These are phyloP conservation scores for Decapterus maruadsi DNA, from an alignment of 2,797 vertebrate species.

Conservation along the genomic window DNA sequence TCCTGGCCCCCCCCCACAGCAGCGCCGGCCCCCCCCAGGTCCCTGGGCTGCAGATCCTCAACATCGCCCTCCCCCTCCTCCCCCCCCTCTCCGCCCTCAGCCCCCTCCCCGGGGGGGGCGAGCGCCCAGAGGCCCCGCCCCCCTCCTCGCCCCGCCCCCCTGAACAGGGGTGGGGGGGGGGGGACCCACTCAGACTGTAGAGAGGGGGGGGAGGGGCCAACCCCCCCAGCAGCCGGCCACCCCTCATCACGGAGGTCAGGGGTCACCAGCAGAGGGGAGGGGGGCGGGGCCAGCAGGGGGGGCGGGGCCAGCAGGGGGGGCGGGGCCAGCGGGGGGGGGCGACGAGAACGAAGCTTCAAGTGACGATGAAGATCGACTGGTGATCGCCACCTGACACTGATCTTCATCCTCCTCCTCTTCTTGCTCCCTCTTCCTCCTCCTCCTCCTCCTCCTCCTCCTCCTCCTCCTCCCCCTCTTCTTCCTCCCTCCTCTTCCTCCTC, in stretches of 20 bases:
- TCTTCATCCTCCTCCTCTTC: no score
- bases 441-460: no score
- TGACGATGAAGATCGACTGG: conserved; percentile 96
- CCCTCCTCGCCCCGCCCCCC: conserved; percentile 36
- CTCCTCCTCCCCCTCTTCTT: no score
- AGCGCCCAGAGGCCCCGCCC: conserved; percentile 56
- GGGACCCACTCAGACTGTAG: conserved; percentile 42
- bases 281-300: conserved; percentile 53
- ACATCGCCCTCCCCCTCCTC: conserved; percentile 94
- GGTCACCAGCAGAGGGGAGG: conserved; percentile 43
- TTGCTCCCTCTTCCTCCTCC: no score
- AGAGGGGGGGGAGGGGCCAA: conserved; percentile 63
- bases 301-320: conserved; percentile 76
- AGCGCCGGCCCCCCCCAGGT: conserved; percentile 85
- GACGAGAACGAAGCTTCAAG: conserved; percentile 93
- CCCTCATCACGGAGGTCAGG: conserved; percentile 38
- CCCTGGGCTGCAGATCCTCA: conserved; percentile 93
- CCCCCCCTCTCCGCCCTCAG: conserved; percentile 92
- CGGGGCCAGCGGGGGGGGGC: conserved; percentile 68
- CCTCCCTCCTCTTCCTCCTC: conserved; percentile 57
- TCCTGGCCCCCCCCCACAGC: conserved; percentile 88
- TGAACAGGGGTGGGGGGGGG: conserved; percentile 17
- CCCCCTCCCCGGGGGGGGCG: conserved; percentile 74
- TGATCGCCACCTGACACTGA: conserved; percentile 93
- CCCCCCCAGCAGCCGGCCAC: conserved; percentile 40